Evolutionary conservation across 2,888 invertebrate species (phyloP).

Genomic region (Drosophila demipolita): DNA sequence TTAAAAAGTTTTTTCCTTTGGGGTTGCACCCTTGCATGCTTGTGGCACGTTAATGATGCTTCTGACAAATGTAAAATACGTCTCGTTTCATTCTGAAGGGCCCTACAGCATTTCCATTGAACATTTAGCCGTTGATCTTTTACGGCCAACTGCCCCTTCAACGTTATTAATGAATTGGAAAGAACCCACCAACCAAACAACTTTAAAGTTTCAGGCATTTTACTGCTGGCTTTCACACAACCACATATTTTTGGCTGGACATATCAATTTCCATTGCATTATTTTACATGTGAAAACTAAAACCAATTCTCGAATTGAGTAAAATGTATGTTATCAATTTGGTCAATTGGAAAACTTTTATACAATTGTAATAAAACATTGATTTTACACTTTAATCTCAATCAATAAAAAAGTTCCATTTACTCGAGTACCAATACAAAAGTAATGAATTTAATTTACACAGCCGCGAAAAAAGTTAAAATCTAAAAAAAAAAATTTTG

Average conservation of each 20-base stretch:
- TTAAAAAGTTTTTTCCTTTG: constrained; percentile 23
- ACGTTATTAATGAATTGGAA: constrained; percentile 27
- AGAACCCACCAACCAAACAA: constrained; percentile 3
- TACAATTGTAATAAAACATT: background rate
- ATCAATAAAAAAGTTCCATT: background rate
- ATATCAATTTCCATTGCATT: background rate
- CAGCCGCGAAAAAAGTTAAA: background rate
- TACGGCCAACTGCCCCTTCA: constrained; percentile 28
- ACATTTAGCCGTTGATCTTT: constrained; percentile 52
- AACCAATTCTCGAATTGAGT: background rate
- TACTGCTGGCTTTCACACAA: background rate
- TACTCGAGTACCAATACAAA: constrained; percentile 2
- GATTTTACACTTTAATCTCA: constrained; percentile 10
- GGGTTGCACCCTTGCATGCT: constrained; percentile 55
- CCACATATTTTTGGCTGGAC: background rate
- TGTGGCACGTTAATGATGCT: constrained; percentile 71
- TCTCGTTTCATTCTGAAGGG: constrained; percentile 61
- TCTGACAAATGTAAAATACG: constrained; percentile 58
- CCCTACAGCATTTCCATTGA: constrained; percentile 43
- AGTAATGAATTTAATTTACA: constrained; percentile 6
- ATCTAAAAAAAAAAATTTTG: constrained; percentile 19
- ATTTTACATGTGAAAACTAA: background rate
- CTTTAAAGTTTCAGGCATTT: background rate
- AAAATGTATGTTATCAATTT: background rate
- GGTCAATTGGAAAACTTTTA: background rate